These are phyloP conservation scores for Hippopotamus amphibius DNA, from an alignment of 2,113 vertebrate genomes.

Conservation along the genomic window DNA sequence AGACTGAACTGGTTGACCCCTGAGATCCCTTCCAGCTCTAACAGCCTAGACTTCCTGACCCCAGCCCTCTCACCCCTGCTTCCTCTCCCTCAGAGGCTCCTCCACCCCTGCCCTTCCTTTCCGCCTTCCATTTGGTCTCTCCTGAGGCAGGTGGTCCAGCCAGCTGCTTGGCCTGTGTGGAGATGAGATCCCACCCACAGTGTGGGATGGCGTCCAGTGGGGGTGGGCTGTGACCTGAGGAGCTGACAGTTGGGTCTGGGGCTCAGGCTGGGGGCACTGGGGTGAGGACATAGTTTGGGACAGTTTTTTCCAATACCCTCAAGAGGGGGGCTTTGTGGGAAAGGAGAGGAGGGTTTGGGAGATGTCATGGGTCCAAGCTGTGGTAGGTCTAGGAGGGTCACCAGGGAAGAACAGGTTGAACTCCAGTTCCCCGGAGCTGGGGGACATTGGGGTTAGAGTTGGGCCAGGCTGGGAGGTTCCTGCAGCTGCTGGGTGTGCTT, in stretches of 20 bases:
- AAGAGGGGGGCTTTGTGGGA: not conserved
- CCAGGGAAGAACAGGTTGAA: conserved; percentile 64
- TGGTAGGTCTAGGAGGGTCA: conserved; percentile 41
- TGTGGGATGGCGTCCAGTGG: not conserved
- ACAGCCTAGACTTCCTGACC: conserved; percentile 56
- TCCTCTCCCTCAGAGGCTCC: conserved; percentile 64
- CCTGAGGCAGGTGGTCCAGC: conserved; percentile 78
- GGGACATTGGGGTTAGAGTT: not conserved
- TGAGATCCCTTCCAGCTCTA: conserved; percentile 27
- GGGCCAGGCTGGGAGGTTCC: conserved; percentile 58
- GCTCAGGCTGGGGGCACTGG: not conserved
- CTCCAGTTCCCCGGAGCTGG: conserved; percentile 56
- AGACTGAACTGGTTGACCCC: not conserved
- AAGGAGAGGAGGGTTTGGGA: not conserved
- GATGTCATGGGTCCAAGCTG: conserved; percentile 32
- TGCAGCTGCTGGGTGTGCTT: conserved; percentile 78
- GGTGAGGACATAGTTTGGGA: not conserved
- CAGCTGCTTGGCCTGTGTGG: conserved; percentile 75
- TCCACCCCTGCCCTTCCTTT: conserved; percentile 59
- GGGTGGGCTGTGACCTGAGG: conserved; percentile 56
- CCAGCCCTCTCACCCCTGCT: conserved; percentile 26
- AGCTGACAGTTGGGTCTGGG: conserved; percentile 22
- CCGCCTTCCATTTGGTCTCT: conserved; percentile 72
- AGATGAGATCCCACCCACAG: conserved; percentile 72
- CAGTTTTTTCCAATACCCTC: not conserved